phyloP scores from a whole-genome alignment of 2,113 vertebrate genomes.

The Amia ocellicauda region DNA sequence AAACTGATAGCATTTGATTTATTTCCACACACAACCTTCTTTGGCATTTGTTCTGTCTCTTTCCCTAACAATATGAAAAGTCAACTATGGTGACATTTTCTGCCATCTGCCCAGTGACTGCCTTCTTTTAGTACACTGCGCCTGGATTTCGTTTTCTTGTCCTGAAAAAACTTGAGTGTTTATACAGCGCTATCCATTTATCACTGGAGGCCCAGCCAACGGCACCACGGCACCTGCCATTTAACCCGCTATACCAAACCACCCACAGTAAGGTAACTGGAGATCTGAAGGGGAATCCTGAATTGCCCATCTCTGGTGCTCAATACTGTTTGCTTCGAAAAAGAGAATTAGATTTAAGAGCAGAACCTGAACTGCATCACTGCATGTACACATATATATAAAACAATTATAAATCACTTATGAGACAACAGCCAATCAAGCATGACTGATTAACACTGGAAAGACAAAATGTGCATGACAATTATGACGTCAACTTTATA shows the following conservation, averaged over 20 bases:
- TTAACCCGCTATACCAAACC: constrained; percentile 59
- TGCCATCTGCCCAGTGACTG: neutral
- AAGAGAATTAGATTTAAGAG: constrained; percentile 33
- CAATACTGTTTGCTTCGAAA: constrained; percentile 61
- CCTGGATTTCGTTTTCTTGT: constrained; percentile 10
- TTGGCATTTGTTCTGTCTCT: too few species aligned
- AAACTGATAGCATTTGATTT: too few species aligned
- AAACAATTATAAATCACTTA: constrained; percentile 13
- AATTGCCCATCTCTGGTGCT: constrained; percentile 47
- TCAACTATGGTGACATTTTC: neutral
- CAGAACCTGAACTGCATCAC: constrained; percentile 9
- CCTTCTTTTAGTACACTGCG: neutral
- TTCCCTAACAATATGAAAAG: neutral
- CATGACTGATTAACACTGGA: neutral
- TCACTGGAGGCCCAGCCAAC: constrained; percentile 59
- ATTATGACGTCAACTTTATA: too few species aligned
- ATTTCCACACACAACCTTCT: too few species aligned
- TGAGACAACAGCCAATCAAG: neutral
- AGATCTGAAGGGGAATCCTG: constrained; percentile 58
- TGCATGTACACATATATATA: constrained; percentile 27
- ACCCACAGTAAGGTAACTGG: constrained; percentile 51
- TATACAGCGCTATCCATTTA: constrained; percentile 71
- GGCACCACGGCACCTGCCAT: constrained; percentile 58
- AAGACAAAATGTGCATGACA: too few species aligned
- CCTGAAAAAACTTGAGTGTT: constrained; percentile 64